phyloP scores from a whole-genome alignment of 2,888 invertebrate species.

The Philereme transversata region DNA sequence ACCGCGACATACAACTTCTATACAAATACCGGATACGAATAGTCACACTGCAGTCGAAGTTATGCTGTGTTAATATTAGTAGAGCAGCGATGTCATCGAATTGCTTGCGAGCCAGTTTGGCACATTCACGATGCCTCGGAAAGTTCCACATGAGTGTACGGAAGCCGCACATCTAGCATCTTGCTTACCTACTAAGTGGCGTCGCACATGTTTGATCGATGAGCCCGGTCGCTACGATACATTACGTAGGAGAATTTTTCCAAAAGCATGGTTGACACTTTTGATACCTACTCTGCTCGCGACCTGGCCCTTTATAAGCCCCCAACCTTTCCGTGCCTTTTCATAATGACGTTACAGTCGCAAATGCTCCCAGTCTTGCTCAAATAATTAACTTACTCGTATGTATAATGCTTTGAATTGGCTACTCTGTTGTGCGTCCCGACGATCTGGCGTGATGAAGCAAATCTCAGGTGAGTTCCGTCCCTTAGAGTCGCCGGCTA shows the following conservation, averaged over 20 bases:
- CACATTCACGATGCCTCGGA: slow-evolving; percentile 47
- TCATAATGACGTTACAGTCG: slow-evolving; percentile 61
- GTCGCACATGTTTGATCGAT: slow-evolving; percentile 68
- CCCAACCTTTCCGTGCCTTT: slow-evolving; percentile 56
- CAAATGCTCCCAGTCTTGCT: slow-evolving; percentile 59
- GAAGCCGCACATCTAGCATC: slow-evolving; percentile 32
- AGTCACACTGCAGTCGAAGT: slow-evolving; percentile 27
- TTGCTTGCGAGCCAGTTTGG: slow-evolving; percentile 42
- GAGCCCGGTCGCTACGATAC: slow-evolving; percentile 63
- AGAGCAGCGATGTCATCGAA: slow-evolving; percentile 25
- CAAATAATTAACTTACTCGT: slow-evolving; percentile 63
- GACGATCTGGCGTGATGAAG: slow-evolving; percentile 54
- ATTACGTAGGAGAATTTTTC: slow-evolving; percentile 54
- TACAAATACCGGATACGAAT: slow-evolving; percentile 19
- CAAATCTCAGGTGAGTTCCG: slow-evolving; percentile 44
- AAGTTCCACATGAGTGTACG: slow-evolving; percentile 48
- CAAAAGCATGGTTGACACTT: slow-evolving; percentile 40
- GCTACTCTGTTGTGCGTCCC: slow-evolving; percentile 46
- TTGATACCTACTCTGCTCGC: slow-evolving; percentile 39
- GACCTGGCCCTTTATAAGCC: slow-evolving; percentile 56
- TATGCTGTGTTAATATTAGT: slow-evolving; percentile 33
- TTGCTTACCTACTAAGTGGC: slow-evolving; percentile 40
- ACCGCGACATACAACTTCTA: slow-evolving; percentile 11
- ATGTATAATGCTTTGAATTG: slow-evolving; percentile 59
- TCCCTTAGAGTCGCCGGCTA: slow-evolving; percentile 39